phyloP scores from a whole-genome alignment of 1,140 invertebrate species.

The Wasmannia auropunctata region DNA sequence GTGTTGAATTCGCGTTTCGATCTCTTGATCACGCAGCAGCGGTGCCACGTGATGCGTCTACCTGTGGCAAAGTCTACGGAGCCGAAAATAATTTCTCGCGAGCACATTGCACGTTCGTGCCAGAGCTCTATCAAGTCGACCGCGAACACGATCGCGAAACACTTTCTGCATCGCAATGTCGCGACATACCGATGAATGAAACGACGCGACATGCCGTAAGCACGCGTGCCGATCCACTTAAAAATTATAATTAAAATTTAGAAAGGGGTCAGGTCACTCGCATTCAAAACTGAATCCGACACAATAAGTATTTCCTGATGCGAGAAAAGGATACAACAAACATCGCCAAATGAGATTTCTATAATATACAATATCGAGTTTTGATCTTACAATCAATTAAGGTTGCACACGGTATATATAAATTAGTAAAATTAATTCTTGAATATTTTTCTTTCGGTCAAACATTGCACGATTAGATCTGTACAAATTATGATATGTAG shows the following conservation, averaged over 20 bases:
- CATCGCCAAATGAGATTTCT: not conserved
- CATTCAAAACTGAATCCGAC: not conserved
- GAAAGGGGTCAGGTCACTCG: not conserved
- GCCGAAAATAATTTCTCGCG: conserved; percentile 68
- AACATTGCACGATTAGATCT: not conserved
- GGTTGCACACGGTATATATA: not conserved
- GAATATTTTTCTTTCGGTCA: not conserved
- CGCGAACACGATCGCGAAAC: conserved; percentile 43
- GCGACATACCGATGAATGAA: conserved; percentile 54
- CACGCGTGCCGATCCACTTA: not conserved
- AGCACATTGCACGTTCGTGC: conserved; percentile 58
- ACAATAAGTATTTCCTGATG: not conserved
- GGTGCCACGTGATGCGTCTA: conserved; percentile 14
- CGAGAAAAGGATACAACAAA: not conserved
- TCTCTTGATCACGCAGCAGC: conserved; percentile 30
- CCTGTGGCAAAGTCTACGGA: conserved; percentile 3
- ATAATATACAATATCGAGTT: not conserved
- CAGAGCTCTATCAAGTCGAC: conserved; percentile 58
- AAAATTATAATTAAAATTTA: no score
- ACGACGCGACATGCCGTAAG: not conserved
- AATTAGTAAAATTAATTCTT: not conserved
- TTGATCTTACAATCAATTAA: no score
- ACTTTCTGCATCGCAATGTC: conserved; percentile 29
- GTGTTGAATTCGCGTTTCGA: not conserved
- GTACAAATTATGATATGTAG: not conserved